Conservation (phyloP, 2,113 vertebrate species). For the Anoplopoma fimbria region DNA sequence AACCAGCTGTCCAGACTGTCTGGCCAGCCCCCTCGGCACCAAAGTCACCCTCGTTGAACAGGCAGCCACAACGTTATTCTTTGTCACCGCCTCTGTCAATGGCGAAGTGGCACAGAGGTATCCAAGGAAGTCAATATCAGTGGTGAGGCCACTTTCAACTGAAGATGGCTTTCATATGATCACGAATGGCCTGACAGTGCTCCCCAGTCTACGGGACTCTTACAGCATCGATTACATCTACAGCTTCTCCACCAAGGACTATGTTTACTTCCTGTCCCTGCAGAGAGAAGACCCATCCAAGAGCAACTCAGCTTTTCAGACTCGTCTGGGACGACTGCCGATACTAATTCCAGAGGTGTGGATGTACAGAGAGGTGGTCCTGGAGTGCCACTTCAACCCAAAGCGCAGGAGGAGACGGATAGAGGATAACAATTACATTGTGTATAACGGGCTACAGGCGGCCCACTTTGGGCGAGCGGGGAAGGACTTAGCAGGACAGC, state of each 20-base stretch:
- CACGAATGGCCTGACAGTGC: conserved; percentile 85
- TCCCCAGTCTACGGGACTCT: conserved; percentile 79
- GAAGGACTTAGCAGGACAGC: conserved; percentile 79
- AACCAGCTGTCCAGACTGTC: conserved; percentile 85
- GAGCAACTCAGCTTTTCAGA: conserved; percentile 78
- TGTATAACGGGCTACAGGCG: conserved; percentile 90
- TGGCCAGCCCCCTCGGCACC: conserved; percentile 93
- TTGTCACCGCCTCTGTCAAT: conserved; percentile 88
- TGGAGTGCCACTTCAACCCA: conserved; percentile 88
- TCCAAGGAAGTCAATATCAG: conserved; percentile 88
- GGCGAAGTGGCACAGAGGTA: conserved; percentile 76
- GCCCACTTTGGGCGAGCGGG: conserved; percentile 86
- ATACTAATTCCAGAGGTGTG: conserved; percentile 79
- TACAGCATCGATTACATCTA: conserved; percentile 91
- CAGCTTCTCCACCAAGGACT: conserved; percentile 83
- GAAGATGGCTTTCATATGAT: conserved; percentile 85
- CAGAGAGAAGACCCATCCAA: conserved; percentile 80
- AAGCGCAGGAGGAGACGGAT: conserved; percentile 84
- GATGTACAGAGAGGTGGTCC: conserved; percentile 90
- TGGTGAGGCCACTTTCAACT: conserved; percentile 87
- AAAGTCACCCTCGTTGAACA: conserved; percentile 83
- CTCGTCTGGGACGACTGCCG: conserved; percentile 85
- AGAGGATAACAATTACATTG: conserved; percentile 44
- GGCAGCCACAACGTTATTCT: conserved; percentile 81
- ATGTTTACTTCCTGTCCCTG: conserved; percentile 91